Base-by-base conservation (phyloP, 2,888 invertebrate genomes). In the Epirrhoe alternata region DNA sequence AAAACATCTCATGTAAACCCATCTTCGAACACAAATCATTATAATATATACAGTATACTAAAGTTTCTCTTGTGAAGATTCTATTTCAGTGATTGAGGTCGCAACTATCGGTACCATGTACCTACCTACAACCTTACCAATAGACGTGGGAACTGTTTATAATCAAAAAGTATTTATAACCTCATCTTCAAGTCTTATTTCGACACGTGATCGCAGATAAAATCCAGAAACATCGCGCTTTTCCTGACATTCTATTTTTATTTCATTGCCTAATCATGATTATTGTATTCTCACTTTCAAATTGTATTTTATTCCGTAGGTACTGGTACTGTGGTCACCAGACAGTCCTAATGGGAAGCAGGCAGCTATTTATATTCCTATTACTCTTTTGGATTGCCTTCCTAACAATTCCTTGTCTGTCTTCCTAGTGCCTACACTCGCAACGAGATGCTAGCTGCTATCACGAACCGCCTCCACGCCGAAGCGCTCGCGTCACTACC, bases 401-500 rank as follows among this genome's bases (percentile, higher is more conserved):
- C 38, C 12, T 42, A 42, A 42, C 38, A 12, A 10, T 42, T 12
- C 10, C 12, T 4, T 42, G 38, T 38, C 10, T 33, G 0, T 42
- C 12, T 42, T 12, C 2, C 0, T 17, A 92, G 92, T 72, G 88
- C 91, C 6, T 85, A 92, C 68, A 90, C 89, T 53, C 89, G 94
- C 77, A 94, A 94, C 57, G 94, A 95, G 77, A 92, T 95, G 81
- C 80, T 95, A 66, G 94, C 95, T 1, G 94, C 94, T 16, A 87
- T 95, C 67, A 94, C 94, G 61, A 94, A 92, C 76, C 94, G 94
- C 68, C 87, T 95, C 68, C 94, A 94, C 81, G 92, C 94, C 17
- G 95, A 95, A 79, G 93, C 94, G 77, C 79, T 95, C 76, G 95
- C 95, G 54, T 86, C 95, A 56, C 90, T 97, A 70, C 97, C 97